Percentiles rank a stretch among this genome's conserved stretches.
Evolutionary conservation across 2,888 invertebrate species (phyloP).

Genomic region (Pammene fasciana): DNA sequence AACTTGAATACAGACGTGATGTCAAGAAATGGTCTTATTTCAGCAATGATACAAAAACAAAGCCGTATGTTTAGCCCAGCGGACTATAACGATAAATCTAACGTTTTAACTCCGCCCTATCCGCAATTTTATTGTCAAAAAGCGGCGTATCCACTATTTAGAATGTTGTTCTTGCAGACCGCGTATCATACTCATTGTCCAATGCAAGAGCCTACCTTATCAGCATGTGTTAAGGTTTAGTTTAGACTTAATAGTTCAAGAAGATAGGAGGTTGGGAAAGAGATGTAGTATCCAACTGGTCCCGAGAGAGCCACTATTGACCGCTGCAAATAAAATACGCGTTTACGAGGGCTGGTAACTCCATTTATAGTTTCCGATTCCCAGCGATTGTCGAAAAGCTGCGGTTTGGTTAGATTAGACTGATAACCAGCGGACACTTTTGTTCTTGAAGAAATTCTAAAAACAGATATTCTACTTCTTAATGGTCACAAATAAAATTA

Average conservation of each 20-base stretch:
- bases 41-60: conserved; percentile 15
- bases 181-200: background rate
- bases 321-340: conserved; percentile 65
- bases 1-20: background rate
- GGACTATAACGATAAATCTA: conserved; percentile 23
- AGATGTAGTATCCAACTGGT: conserved; percentile 51
- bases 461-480: background rate
- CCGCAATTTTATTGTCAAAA: conserved; percentile 42
- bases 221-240: background rate
- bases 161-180: background rate
- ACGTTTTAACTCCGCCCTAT: conserved; percentile 34
- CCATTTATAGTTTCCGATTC: conserved; percentile 36
- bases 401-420: conserved; percentile 13
- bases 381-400: conserved; percentile 8
- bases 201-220: conserved; percentile 17
- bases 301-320: conserved; percentile 60
- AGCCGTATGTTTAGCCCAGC: conserved; percentile 11
- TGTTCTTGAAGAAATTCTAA: background rate
- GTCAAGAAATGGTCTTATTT: background rate
- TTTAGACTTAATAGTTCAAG: background rate
- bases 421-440: conserved; percentile 2
- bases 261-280: conserved; percentile 10
- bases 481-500: no score
- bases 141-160: conserved; percentile 35
- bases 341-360: conserved; percentile 53